Evolutionary conservation across 2,888 invertebrate species (phyloP), one percentile per base, ranked within the genome.

Genomic region (Silvanus unidentatus): DNA sequence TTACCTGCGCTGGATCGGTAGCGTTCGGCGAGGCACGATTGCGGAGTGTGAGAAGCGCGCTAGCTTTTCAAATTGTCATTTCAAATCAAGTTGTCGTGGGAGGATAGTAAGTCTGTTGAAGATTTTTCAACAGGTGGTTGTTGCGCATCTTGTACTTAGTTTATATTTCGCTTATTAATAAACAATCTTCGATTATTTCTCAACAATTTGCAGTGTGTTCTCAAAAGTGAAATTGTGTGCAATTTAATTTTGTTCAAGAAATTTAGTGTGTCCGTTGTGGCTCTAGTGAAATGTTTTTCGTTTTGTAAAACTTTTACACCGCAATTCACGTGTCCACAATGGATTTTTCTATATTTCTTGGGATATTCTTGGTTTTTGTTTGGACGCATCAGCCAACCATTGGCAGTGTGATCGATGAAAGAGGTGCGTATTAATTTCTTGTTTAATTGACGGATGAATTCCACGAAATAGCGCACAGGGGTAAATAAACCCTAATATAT

Each of bases 351-450:
- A 37, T 22, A 12, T 38, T 44, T 8, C 34, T 47, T 15, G 52
- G 50, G 46, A 47, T 50, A 43, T 16, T 42, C 16, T 22, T 48
- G 22, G 15, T 52, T 22, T 40, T 42, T 37, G 36, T 34, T 10
- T 9, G 40, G 2, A 40, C 38, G 11, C 16, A 39, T 43, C 50
- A 30, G 39, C 29, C 47, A 46, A 28, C 47, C 37, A 35, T 41
- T 34, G 13, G 12, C 41, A 39, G 49, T 37, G 11, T 52, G 38
- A 62, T 59, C 30, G 64, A 64, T 44, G 64, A 64, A 61, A 61
- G 63, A 64, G 64, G 64, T 64, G 38, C 53, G 59, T 42, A 34
- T 43, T 41, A 22, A 11, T 10, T 12, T 35, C n/a, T 12, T n/a
- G 10, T 32, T n/a, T 32, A 32, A 32, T 12, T n/a, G 11, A 12